Evolutionary conservation across 1,140 invertebrate species (phyloP).

Genomic region (Drosophila pseudoananassae): DNA sequence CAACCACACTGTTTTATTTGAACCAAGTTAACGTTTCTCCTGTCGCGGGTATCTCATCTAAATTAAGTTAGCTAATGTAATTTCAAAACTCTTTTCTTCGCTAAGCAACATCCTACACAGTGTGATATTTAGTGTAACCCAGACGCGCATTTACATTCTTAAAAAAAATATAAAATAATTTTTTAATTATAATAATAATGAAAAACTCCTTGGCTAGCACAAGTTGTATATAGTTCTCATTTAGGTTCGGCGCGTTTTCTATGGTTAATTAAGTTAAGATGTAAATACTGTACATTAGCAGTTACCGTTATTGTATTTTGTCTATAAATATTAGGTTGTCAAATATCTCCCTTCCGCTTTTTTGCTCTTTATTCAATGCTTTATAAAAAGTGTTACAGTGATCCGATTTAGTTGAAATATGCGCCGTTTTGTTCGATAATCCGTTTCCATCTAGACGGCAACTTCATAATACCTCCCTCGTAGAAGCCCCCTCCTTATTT

Average conservation of each 20-base stretch:
- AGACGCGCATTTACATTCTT: slow-evolving; percentile 56
- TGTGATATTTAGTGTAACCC: slow-evolving; percentile 84
- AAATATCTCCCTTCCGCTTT: no score
- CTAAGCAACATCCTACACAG: slow-evolving; percentile 83
- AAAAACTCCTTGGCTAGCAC: slow-evolving; percentile 39
- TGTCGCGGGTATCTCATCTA: neutral
- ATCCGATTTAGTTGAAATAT: no score
- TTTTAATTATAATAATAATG: neutral
- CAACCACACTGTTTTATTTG: neutral
- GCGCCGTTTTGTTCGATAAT: no score
- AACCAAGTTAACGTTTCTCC: neutral
- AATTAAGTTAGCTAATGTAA: slow-evolving; percentile 59
- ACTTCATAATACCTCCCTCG: no score
- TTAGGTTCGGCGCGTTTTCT: slow-evolving; percentile 28
- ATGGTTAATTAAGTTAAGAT: slow-evolving; percentile 50
- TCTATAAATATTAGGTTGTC: no score
- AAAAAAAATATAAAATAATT: neutral
- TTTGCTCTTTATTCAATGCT: no score
- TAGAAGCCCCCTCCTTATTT: no score
- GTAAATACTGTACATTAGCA: slow-evolving; percentile 76
- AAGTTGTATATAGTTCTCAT: slow-evolving; percentile 65
- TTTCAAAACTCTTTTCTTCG: slow-evolving; percentile 54
- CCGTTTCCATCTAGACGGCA: no score
- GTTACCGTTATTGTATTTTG: slow-evolving; percentile 81
- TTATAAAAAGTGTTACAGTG: no score